These are phyloP conservation scores for Lordiphosa clarofinis DNA, from an alignment of 1,140 invertebrate genomes.

Conservation along the genomic window DNA sequence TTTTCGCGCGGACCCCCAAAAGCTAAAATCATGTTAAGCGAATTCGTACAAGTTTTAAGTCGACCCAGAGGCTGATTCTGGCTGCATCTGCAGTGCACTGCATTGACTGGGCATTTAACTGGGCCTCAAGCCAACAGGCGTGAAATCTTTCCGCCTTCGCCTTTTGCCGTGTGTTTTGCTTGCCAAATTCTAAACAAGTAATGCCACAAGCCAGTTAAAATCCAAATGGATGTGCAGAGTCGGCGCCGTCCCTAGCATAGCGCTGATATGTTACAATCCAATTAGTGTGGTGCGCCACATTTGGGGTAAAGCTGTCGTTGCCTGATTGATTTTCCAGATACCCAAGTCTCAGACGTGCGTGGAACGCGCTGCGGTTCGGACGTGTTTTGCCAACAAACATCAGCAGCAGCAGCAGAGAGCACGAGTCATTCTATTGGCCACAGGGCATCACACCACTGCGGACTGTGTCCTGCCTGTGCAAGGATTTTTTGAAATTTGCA, in stretches of 20 bases:
- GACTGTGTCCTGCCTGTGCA: constrained; percentile 23
- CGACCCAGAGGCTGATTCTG: constrained; percentile 29
- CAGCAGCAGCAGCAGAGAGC: constrained; percentile 3
- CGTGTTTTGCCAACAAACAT: constrained; percentile 42
- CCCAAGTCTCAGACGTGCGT: constrained; percentile 65
- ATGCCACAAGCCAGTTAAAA: constrained; percentile 44
- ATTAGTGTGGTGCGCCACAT: constrained; percentile 58
- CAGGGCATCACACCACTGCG: not conserved
- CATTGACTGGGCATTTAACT: constrained; percentile 36
- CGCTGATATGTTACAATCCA: constrained; percentile 77
- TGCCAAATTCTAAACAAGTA: constrained; percentile 69
- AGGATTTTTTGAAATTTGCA: constrained; percentile 2
- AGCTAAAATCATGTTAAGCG: constrained; percentile 56
- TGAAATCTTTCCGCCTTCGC: constrained; percentile 51
- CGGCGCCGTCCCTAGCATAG: constrained; percentile 33
- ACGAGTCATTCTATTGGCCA: constrained; percentile 6
- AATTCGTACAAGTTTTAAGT: constrained; percentile 71
- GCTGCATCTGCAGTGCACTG: constrained; percentile 8
- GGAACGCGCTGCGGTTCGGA: constrained; percentile 71
- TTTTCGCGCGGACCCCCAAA: constrained; percentile 27
- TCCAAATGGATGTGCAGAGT: constrained; percentile 33
- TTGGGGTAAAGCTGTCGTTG: constrained; percentile 18
- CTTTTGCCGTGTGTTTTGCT: constrained; percentile 47
- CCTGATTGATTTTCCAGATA: constrained; percentile 52
- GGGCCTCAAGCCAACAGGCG: constrained; percentile 23